These are phyloP conservation scores for Ormia ochracea DNA, from an alignment of 2,888 invertebrate genomes.

Conservation along the genomic window DNA sequence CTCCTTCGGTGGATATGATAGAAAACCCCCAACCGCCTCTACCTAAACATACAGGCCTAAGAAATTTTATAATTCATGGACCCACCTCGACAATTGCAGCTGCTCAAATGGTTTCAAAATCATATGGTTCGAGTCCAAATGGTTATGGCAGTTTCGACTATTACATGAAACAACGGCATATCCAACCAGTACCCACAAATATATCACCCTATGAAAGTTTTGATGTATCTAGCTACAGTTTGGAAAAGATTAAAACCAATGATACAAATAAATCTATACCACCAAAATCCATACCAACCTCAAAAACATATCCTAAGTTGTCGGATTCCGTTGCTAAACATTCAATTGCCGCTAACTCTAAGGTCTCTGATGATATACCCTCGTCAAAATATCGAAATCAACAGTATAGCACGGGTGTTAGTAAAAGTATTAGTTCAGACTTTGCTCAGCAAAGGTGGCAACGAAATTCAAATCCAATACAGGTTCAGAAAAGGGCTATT, in stretches of 20 bases:
- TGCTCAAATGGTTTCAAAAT: slow-evolving; percentile 78
- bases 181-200: slow-evolving; percentile 63
- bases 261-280: slow-evolving; percentile 56
- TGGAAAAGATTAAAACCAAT: slow-evolving; percentile 67
- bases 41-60: slow-evolving; percentile 72
- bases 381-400: slow-evolving; percentile 74
- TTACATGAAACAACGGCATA: slow-evolving; percentile 76
- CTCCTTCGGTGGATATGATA: slow-evolving; percentile 85
- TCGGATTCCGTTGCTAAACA: slow-evolving; percentile 62
- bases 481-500: slow-evolving; percentile 42
- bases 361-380: slow-evolving; percentile 73
- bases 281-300: slow-evolving; percentile 70
- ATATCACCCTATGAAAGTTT: slow-evolving; percentile 73
- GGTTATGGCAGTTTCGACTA: slow-evolving; percentile 79
- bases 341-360: not conserved
- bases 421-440: slow-evolving; percentile 76
- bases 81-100: slow-evolving; percentile 74
- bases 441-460: slow-evolving; percentile 75
- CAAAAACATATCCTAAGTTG: slow-evolving; percentile 74
- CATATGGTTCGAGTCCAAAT: slow-evolving; percentile 82
- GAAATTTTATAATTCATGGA: slow-evolving; percentile 73
- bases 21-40: slow-evolving; percentile 69
- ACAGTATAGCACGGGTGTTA: slow-evolving; percentile 75
- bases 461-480: slow-evolving; percentile 70
- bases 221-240: slow-evolving; percentile 76